Evolutionary conservation across 1,140 invertebrate species (phyloP).

Genomic region (Brachionus paranguensis): DNA sequence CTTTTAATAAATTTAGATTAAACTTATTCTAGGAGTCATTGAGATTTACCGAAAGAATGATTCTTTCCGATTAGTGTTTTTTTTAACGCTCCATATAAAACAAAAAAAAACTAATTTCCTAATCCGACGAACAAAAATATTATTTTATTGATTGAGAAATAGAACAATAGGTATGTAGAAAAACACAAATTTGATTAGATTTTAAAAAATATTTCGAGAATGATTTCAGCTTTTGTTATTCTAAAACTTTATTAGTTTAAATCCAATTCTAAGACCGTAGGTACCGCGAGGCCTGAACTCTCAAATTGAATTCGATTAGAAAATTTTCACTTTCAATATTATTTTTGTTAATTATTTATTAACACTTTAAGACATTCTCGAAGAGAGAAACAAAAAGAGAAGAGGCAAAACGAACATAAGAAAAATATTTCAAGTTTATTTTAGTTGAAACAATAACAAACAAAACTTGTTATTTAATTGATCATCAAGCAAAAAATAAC

Average conservation of each 20-base stretch:
- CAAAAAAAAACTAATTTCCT: slow-evolving; percentile 17
- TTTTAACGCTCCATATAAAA: not conserved
- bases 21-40: not conserved
- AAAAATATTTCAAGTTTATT: slow-evolving; percentile 25
- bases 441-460: slow-evolving; percentile 23
- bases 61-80: not conserved
- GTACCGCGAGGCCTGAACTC: not conserved
- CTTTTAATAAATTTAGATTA: not conserved
- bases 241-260: slow-evolving; percentile 7
- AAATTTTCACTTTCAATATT: slow-evolving; percentile 11
- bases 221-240: not conserved
- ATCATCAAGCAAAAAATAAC: not conserved
- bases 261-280: not conserved
- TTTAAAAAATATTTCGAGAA: not conserved
- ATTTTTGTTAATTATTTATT: slow-evolving; percentile 28
- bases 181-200: not conserved
- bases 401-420: not conserved
- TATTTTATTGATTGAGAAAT: slow-evolving; percentile 20
- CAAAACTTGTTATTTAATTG: slow-evolving; percentile 5
- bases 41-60: not conserved
- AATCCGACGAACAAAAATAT: not conserved
- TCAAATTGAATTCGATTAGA: not conserved
- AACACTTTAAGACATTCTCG: not conserved
- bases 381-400: not conserved
- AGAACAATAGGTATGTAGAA: not conserved